phyloP scores from a whole-genome alignment of 1,140 invertebrate species.

The Neoseiulus cucumeris region DNA sequence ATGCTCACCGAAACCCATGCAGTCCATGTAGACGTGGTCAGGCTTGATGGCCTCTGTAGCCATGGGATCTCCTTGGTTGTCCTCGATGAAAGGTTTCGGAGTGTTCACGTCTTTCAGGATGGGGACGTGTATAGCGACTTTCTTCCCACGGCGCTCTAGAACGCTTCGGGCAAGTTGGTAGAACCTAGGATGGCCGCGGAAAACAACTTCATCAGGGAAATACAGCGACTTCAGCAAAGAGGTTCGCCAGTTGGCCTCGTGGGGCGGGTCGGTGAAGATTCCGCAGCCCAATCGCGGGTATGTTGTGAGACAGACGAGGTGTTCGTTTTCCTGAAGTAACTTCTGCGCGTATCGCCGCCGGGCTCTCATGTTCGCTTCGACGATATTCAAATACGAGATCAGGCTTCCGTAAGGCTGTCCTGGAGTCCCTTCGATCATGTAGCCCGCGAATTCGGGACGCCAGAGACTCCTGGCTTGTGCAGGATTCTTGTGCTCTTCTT shows the following conservation, averaged over 20 bases:
- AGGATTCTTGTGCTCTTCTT: conserved; percentile 12
- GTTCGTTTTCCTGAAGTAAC: conserved; percentile 42
- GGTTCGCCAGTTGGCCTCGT: conserved; percentile 42
- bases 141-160: conserved; percentile 63
- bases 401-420: conserved; percentile 66
- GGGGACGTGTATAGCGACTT: conserved; percentile 43
- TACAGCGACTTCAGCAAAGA: conserved; percentile 68
- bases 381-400: conserved; percentile 86
- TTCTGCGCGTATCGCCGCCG: conserved; percentile 26
- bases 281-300: conserved; percentile 77
- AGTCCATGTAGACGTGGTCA: conserved; percentile 87
- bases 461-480: conserved; percentile 58
- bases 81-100: conserved; percentile 46
- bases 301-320: conserved; percentile 66
- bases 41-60: conserved; percentile 41
- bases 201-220: conserved; percentile 88
- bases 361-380: conserved; percentile 89
- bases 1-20: conserved; percentile 85
- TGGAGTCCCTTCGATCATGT: conserved; percentile 99
- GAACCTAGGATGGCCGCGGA: conserved; percentile 79
- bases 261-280: conserved; percentile 64
- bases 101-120: conserved; percentile 76
- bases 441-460: conserved; percentile 92
- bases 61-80: conserved; percentile 39
- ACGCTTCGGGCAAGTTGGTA: conserved; percentile 80